Conservation (phyloP, 2,888 invertebrate species). For the Ditylenchus weischeri region DNA sequence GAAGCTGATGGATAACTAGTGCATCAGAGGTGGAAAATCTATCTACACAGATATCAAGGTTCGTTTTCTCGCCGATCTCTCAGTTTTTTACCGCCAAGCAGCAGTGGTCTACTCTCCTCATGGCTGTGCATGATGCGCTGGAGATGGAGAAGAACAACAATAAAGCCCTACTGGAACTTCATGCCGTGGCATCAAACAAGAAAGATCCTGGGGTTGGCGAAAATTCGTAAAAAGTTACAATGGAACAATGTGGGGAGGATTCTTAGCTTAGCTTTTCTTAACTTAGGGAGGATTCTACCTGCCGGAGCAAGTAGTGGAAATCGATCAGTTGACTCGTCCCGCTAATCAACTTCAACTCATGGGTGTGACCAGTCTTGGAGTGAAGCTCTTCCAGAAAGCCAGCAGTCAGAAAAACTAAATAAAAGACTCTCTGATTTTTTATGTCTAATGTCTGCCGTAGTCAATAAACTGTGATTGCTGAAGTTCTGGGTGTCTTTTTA, state of each 20-base stretch:
- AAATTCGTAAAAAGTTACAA: not conserved
- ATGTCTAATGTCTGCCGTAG: too few species aligned
- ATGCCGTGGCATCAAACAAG: slow-evolving; percentile 29
- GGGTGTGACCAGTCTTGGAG: slow-evolving; percentile 32
- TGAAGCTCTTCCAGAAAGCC: slow-evolving; percentile 19
- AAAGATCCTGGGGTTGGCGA: slow-evolving; percentile 32
- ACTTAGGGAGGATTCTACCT: slow-evolving; percentile 38
- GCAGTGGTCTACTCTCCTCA: slow-evolving; percentile 25
- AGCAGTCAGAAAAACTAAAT: too few species aligned
- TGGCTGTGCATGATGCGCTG: slow-evolving; percentile 29
- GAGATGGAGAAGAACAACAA: slow-evolving; percentile 35
- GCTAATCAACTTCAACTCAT: slow-evolving; percentile 31
- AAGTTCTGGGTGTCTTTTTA: too few species aligned
- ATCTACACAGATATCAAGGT: not conserved
- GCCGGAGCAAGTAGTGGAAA: slow-evolving; percentile 34
- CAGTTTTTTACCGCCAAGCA: slow-evolving; percentile 11
- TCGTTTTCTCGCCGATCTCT: not conserved
- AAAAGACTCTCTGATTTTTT: too few species aligned
- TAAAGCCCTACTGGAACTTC: slow-evolving; percentile 31
- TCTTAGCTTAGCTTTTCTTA: slow-evolving; percentile 37
- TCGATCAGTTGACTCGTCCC: slow-evolving; percentile 31
- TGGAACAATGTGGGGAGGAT: not conserved
- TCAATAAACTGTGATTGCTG: too few species aligned
- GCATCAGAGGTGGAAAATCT: slow-evolving; percentile 32
- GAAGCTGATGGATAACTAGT: slow-evolving; percentile 37